Conservation (phyloP, 2,113 vertebrate genomes). For the Mugil cephalus region DNA sequence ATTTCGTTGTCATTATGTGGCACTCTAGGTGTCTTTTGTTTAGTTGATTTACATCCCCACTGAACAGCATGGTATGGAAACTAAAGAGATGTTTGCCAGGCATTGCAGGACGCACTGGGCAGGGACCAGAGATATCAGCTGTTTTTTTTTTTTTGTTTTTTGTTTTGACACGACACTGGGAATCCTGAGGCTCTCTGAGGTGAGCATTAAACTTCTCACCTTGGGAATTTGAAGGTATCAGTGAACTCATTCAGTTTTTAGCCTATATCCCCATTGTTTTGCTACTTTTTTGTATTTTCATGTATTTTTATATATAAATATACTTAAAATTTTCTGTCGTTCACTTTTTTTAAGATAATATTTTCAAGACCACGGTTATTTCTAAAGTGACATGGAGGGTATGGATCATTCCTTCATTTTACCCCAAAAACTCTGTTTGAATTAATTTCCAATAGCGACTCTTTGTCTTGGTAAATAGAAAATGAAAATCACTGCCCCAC, state of each 20-base stretch:
- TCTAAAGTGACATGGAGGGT: constrained; percentile 74
- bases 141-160: constrained; percentile 19
- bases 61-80: constrained; percentile 52
- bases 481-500: constrained; percentile 67
- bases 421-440: constrained; percentile 53
- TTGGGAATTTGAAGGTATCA: constrained; percentile 81
- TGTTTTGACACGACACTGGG: constrained; percentile 69
- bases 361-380: constrained; percentile 84
- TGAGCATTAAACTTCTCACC: constrained; percentile 64
- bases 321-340: constrained; percentile 84
- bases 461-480: constrained; percentile 60
- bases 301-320: constrained; percentile 88
- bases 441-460: constrained; percentile 59
- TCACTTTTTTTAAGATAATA: constrained; percentile 86
- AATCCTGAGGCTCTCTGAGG: constrained; percentile 64
- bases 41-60: constrained; percentile 58
- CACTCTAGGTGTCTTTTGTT: constrained; percentile 58
- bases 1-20: constrained; percentile 72
- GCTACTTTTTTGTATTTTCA: constrained; percentile 87
- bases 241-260: constrained; percentile 81
- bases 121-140: constrained; percentile 78
- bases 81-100: constrained; percentile 49
- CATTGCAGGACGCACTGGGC: constrained; percentile 69
- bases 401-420: constrained; percentile 73
- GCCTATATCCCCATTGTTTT: constrained; percentile 84